Evolutionary conservation across 2,113 vertebrate species (phyloP).

Genomic region (Ammospiza caudacuta): DNA sequence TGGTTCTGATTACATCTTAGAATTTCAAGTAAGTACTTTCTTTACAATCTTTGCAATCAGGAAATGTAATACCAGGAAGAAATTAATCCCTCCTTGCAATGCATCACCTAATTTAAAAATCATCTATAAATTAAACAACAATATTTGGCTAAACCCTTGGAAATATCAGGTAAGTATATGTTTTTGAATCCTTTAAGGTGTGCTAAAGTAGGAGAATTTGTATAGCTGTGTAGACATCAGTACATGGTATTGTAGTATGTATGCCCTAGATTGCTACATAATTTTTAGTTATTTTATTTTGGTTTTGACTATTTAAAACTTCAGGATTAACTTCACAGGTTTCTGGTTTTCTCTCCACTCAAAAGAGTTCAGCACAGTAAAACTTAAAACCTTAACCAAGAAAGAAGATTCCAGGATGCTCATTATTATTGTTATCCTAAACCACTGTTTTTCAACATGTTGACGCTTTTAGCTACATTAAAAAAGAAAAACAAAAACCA

Average conservation of each 20-base stretch:
- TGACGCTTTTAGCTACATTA: background rate
- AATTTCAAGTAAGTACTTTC: background rate
- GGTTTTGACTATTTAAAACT: background rate
- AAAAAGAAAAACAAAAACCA: background rate
- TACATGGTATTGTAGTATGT: background rate
- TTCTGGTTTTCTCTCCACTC: background rate
- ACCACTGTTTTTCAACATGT: background rate
- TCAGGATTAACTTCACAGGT: background rate
- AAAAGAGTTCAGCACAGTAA: background rate
- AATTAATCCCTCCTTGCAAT: background rate
- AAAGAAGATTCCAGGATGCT: background rate
- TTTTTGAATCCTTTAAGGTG: background rate
- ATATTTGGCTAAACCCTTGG: background rate
- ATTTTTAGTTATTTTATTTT: background rate
- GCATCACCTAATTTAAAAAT: background rate
- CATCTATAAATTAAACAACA: background rate
- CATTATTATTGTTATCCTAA: background rate
- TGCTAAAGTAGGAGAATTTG: background rate
- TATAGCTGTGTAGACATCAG: background rate
- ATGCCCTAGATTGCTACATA: background rate
- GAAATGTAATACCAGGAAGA: background rate
- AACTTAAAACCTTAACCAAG: background rate
- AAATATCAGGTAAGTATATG: background rate
- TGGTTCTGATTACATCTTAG: background rate
- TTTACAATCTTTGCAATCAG: background rate